These are phyloP conservation scores for Myotis pilosus DNA, from an alignment of 2,797 vertebrate genomes.

Conservation along the genomic window DNA sequence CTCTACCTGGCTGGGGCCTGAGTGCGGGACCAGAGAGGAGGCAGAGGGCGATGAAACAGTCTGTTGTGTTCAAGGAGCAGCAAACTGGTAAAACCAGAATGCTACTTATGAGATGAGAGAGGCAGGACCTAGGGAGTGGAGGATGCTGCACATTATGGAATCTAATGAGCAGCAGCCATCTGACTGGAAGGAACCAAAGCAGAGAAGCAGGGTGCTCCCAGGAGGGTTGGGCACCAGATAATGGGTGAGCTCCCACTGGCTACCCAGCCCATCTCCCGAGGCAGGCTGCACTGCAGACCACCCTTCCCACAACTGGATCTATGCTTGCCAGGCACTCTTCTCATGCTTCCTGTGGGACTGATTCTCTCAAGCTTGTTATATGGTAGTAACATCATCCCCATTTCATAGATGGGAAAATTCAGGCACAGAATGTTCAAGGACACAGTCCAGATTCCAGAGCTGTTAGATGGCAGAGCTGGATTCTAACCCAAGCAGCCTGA, in stretches of 20 bases:
- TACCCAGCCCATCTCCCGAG: rapidly evolving
- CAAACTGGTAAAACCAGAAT: neutral
- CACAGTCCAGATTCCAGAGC: neutral
- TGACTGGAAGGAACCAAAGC: neutral
- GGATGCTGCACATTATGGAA: neutral
- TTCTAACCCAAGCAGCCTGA: neutral
- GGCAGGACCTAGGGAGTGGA: neutral
- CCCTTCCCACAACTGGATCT: neutral
- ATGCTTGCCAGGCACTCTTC: neutral
- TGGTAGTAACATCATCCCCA: too few species aligned
- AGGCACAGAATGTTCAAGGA: neutral
- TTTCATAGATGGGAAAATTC: neutral
- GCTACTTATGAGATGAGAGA: neutral
- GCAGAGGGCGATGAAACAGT: too few species aligned
- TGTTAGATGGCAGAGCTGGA: neutral
- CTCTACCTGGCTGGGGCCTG: neutral
- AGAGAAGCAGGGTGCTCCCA: neutral
- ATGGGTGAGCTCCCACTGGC: rapidly evolving
- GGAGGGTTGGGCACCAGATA: neutral
- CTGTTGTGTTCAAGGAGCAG: neutral
- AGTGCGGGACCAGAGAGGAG: neutral
- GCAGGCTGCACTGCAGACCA: too few species aligned
- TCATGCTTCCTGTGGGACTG: neutral
- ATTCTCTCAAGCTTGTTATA: neutral
- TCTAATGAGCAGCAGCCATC: neutral